Conservation (phyloP, 2,113 vertebrate species). For the Apteryx mantelli region DNA sequence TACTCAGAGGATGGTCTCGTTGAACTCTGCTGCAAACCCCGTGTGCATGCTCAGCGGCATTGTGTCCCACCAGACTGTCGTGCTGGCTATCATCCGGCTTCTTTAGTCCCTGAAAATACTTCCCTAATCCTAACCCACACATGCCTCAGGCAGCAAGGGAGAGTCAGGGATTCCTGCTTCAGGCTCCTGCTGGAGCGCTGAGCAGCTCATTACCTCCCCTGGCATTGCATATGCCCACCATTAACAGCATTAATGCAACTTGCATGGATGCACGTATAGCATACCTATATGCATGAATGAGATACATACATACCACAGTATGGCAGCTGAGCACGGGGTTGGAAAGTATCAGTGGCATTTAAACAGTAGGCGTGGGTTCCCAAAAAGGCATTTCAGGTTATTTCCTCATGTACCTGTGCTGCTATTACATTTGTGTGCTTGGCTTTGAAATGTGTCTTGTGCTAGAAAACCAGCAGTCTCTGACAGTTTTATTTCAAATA, state of each 20-base stretch:
- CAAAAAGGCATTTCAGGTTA: neutral
- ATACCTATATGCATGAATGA: neutral
- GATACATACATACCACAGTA: neutral
- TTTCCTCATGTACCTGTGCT: neutral
- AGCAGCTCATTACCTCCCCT: neutral
- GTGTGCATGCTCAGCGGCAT: neutral
- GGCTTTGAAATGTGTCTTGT: neutral
- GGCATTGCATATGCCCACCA: neutral
- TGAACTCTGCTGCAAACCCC: neutral
- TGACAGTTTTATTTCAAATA: neutral
- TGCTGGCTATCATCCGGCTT: neutral
- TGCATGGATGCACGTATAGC: neutral
- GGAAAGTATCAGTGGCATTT: neutral
- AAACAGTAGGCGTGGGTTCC: neutral
- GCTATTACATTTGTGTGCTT: neutral
- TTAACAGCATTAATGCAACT: neutral
- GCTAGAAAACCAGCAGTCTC: neutral
- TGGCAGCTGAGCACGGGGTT: neutral
- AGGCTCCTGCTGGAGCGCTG: neutral
- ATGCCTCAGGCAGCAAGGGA: neutral
- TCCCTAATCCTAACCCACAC: neutral
- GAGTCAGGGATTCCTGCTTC: too few species aligned
- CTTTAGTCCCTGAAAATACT: neutral
- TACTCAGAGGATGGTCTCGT: neutral
- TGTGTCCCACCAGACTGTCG: neutral